phyloP scores from a whole-genome alignment of 1,140 invertebrate species.

The Drosophila lacertosa region DNA sequence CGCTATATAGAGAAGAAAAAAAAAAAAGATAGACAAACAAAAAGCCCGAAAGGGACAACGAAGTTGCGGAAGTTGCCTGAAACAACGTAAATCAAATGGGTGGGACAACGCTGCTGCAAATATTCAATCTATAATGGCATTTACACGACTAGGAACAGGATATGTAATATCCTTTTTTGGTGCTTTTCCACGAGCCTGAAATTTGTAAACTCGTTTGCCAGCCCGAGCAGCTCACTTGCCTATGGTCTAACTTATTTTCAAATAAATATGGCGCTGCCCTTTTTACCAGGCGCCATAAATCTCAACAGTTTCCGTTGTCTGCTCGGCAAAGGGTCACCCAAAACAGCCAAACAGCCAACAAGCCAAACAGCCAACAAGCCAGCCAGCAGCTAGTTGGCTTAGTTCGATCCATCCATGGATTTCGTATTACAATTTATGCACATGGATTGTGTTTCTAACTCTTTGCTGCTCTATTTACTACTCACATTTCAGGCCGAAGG shows the following conservation, averaged over 20 bases:
- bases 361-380: background rate
- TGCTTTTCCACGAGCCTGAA: constrained; percentile 41
- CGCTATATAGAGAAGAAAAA: constrained; percentile 33
- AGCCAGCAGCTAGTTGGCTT: constrained; percentile 20
- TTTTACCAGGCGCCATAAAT: constrained; percentile 68
- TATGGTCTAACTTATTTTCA: constrained; percentile 62
- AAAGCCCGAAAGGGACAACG: constrained; percentile 28
- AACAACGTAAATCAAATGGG: constrained; percentile 64
- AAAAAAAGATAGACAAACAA: constrained; percentile 18
- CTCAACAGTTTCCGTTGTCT: constrained; percentile 75
- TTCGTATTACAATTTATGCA: constrained; percentile 71
- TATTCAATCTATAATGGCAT: constrained; percentile 80
- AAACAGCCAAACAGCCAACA: background rate
- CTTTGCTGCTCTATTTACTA: constrained; percentile 65
- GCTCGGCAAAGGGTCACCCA: constrained; percentile 9
- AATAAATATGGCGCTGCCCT: constrained; percentile 69
- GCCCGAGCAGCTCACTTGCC: constrained; percentile 47
- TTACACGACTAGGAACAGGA: constrained; percentile 77
- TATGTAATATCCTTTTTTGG: constrained; percentile 78
- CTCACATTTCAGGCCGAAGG: constrained; percentile 31
- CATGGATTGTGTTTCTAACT: constrained; percentile 40
- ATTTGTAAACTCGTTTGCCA: constrained; percentile 37
- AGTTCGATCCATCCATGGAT: constrained; percentile 46
- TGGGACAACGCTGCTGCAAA: constrained; percentile 42
- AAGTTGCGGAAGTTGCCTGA: constrained; percentile 52